These are phyloP conservation scores for Megamerina dolium DNA, from an alignment of 2,888 invertebrate genomes.

Conservation along the genomic window DNA sequence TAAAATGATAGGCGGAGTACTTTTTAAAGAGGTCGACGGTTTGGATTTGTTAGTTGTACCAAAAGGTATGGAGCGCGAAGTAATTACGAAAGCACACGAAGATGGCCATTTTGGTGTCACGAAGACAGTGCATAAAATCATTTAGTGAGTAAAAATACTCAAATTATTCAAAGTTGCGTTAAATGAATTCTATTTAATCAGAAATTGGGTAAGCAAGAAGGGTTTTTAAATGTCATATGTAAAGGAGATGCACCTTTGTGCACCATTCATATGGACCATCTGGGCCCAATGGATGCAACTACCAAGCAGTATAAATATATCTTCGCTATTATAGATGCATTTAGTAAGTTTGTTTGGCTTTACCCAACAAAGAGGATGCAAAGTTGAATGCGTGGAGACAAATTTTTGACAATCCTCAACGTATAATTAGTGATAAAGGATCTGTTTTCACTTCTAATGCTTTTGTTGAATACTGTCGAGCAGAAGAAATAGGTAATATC, in stretches of 20 bases:
- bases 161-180: slow-evolving; percentile 5
- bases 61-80: slow-evolving; percentile 10
- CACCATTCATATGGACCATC: slow-evolving; percentile 10
- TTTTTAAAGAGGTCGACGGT: slow-evolving; percentile 8
- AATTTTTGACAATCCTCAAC: slow-evolving; percentile 9
- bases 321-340: slow-evolving; percentile 12
- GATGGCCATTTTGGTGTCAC: slow-evolving; percentile 7
- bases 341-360: slow-evolving; percentile 9
- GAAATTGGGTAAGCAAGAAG: slow-evolving; percentile 9
- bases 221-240: slow-evolving; percentile 1
- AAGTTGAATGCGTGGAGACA: slow-evolving; percentile 1
- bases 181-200: slow-evolving; percentile 9
- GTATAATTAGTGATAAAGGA: slow-evolving; percentile 7
- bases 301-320: slow-evolving; percentile 9
- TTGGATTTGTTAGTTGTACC: slow-evolving; percentile 13
- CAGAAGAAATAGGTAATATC: slow-evolving; percentile 10
- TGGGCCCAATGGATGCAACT: slow-evolving; percentile 8
- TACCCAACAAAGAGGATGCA: slow-evolving; percentile 4
- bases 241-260: slow-evolving; percentile 8
- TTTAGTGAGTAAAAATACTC: neutral
- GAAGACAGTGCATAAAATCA: slow-evolving; percentile 12
- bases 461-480: slow-evolving; percentile 12
- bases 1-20: slow-evolving; percentile 7
- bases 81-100: slow-evolving; percentile 11
- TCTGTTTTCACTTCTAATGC: slow-evolving; percentile 11